Evolutionary conservation across 2,888 invertebrate species (phyloP).

Genomic region (Hemithea aestivaria): DNA sequence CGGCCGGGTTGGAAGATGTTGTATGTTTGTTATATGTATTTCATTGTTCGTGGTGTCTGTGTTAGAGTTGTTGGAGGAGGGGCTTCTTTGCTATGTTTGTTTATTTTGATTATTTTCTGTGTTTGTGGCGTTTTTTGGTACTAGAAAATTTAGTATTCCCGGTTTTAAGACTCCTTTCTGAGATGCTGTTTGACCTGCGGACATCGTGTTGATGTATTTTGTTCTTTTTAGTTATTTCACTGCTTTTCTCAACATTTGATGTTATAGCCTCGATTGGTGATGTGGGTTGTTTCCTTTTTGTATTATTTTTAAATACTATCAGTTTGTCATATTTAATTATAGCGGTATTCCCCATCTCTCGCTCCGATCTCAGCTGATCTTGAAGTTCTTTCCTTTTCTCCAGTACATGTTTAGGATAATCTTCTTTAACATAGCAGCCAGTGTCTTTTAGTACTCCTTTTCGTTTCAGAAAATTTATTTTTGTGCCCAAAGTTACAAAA

Average conservation of each 20-base stretch:
- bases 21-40: not conserved
- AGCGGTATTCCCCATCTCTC: not conserved
- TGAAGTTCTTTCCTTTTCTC: slow-evolving; percentile 1
- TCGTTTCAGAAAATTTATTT: not conserved
- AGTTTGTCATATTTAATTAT: slow-evolving; percentile 1
- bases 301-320: not conserved
- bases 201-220: too few relatives aligned
- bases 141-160: not conserved
- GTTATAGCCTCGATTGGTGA: not conserved
- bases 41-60: not conserved
- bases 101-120: not conserved
- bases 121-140: not conserved
- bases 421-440: slow-evolving; percentile 1
- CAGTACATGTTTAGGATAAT: not conserved
- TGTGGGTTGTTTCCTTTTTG: not conserved
- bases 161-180: not conserved
- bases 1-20: not conserved
- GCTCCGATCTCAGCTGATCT: not conserved
- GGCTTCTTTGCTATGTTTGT: slow-evolving; percentile 1
- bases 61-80: slow-evolving; percentile 1
- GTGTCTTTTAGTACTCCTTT: not conserved
- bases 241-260: not conserved
- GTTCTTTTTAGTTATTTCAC: not conserved
- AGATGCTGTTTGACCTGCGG: not conserved
- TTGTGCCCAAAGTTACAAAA: not conserved